phyloP scores from a whole-genome alignment of 30 jellyfish, hydroid and myxozoan genomes.

The Sanderia malayensis region DNA sequence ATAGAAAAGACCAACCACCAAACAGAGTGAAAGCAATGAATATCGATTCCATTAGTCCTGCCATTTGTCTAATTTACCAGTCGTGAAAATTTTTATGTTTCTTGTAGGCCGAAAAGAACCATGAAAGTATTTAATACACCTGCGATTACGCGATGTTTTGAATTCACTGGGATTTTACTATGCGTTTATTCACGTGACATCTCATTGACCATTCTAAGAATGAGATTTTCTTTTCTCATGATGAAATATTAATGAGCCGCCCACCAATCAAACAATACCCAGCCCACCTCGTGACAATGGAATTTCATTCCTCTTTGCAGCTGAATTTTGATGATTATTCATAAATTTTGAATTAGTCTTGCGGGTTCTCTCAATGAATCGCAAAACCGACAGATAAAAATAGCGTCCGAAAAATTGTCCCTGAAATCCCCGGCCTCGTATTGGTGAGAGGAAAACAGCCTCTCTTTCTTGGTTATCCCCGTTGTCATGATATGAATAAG shows the following conservation, averaged over 20 bases:
- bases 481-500: too few species aligned
- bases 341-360: too few species aligned
- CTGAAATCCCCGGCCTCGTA: too few species aligned
- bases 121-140: constrained; percentile 1
- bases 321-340: too few species aligned
- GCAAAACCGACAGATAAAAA: too few species aligned
- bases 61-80: too few species aligned
- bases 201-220: constrained; percentile 58
- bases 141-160: constrained; percentile 11
- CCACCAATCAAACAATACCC: background rate
- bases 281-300: background rate
- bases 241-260: constrained; percentile 19
- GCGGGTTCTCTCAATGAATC: too few species aligned
- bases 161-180: constrained; percentile 23
- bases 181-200: constrained; percentile 41
- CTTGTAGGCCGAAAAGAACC: background rate
- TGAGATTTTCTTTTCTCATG: background rate
- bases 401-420: too few species aligned
- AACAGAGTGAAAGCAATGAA: constrained; percentile 29
- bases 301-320: too few species aligned
- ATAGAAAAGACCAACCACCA: constrained; percentile 52
- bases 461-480: too few species aligned
- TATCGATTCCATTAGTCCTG: background rate
- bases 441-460: too few species aligned
- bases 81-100: too few species aligned